Evolutionary conservation across 2,113 vertebrate genomes (phyloP).

Genomic region (Calyptomena viridis): DNA sequence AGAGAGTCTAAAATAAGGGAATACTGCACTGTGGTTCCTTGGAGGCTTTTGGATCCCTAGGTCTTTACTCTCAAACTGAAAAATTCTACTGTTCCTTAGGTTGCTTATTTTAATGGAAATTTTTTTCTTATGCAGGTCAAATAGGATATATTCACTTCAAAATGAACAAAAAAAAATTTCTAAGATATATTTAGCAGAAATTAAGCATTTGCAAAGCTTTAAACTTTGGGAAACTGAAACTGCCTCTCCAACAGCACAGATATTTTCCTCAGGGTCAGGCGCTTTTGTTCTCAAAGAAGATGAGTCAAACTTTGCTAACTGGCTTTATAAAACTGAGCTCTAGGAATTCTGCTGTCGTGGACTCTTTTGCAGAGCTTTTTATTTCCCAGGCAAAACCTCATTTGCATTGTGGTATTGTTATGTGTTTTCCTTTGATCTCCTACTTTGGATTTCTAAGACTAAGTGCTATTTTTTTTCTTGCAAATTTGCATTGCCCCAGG

Average conservation of each 20-base stretch:
- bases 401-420: constrained; percentile 17
- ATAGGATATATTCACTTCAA: neutral
- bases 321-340: neutral
- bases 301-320: neutral
- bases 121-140: neutral
- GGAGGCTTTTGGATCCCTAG: neutral
- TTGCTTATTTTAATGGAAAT: neutral
- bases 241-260: neutral
- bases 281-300: neutral
- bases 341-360: constrained; percentile 43
- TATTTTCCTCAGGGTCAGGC: neutral
- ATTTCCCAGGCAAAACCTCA: neutral
- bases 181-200: neutral
- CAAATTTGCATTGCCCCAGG: constrained; percentile 43
- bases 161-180: neutral
- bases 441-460: constrained; percentile 10
- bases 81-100: neutral
- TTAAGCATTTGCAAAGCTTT: neutral
- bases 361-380: constrained; percentile 3
- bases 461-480: neutral
- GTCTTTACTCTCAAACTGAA: neutral
- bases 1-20: neutral
- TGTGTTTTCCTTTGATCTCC: constrained; percentile 45
- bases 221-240: neutral
- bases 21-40: neutral